Percentiles rank a stretch among this genome's conserved stretches.
phyloP scores from a whole-genome alignment of 2,888 invertebrate genomes.

The Drosophila setosimentum region DNA sequence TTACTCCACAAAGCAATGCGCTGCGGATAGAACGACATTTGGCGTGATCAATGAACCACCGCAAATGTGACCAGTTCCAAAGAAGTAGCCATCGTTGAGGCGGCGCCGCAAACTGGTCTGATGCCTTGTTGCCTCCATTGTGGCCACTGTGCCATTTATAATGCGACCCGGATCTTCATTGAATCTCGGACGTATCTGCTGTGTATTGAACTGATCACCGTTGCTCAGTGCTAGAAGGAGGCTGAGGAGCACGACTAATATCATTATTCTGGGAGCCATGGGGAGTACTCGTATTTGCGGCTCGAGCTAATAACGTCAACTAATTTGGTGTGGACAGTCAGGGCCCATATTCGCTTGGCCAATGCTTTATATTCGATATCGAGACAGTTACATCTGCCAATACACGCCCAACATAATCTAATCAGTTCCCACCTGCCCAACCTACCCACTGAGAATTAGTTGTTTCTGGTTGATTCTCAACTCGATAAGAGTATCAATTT shows the following conservation, averaged over 20 bases:
- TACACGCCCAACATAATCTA: constrained; percentile 64
- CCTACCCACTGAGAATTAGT: constrained; percentile 22
- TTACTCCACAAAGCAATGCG: constrained; percentile 84
- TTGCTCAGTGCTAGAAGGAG: not conserved
- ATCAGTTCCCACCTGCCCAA: constrained; percentile 45
- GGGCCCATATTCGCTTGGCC: constrained; percentile 18
- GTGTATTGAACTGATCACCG: constrained; percentile 14
- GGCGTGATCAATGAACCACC: constrained; percentile 78
- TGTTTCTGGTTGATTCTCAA: not conserved
- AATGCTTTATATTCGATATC: constrained; percentile 38
- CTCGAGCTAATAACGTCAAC: constrained; percentile 56
- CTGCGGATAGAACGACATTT: constrained; percentile 79
- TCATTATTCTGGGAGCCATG: constrained; percentile 30
- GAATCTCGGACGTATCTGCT: constrained; percentile 54
- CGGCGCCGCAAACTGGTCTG: constrained; percentile 79
- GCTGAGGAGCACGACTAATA: constrained; percentile 22
- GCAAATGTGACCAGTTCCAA: constrained; percentile 82
- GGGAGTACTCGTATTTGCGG: constrained; percentile 23
- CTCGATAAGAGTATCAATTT: not conserved
- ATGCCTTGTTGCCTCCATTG: constrained; percentile 72
- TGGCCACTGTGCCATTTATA: constrained; percentile 74
- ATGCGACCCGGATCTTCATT: constrained; percentile 67
- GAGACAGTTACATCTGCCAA: constrained; percentile 64
- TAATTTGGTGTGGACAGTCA: constrained; percentile 33
- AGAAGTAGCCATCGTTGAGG: constrained; percentile 71